Evolutionary conservation across 2,888 invertebrate genomes (phyloP), one percentile per base, ranked within the genome.

Genomic region (Pachymerium ferrugineum): DNA sequence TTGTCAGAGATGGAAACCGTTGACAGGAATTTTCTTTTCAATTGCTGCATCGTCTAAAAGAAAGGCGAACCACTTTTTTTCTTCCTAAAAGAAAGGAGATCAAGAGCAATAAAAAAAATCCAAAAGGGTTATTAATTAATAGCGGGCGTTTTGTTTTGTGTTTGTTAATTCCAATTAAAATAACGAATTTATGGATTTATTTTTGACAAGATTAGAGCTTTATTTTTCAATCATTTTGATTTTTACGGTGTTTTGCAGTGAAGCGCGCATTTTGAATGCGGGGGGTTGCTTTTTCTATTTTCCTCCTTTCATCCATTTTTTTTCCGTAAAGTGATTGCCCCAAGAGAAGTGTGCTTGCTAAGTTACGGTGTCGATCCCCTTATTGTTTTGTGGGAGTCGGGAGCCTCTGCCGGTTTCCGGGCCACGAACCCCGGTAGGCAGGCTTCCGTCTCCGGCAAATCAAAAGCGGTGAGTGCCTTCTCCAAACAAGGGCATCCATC

Each of bases 301-400:
- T n/a, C n/a, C n/a, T n/a, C n/a, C n/a, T n/a, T n/a, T n/a, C n/a
- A n/a, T n/a, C n/a, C n/a, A n/a, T n/a, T n/a, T n/a, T 54, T 54
- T 62, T 28, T 28, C 28, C 25, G 28, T 25, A 62, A 62, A 62
- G 28, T 62, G 22, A 62, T 62, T 22, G 62, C 25, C 12, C 25
- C 12, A 25, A 25, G 62, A 62, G 62, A 28, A 62, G 62, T 62
- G 62, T 62, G 22, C 28, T 28, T 28, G 22, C 25, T 62, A 28
- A 62, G 28, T 62, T 62, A 62, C 62, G 62, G 62, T 62, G 62
- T 62, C 28, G 62, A 62, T 62, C 62, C 28, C 62, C 62, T 62
- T 62, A 62, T 62, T 62, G 62, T 62, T 62, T 62, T 62, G 62
- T 62, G 62, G 62, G 62, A 62, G 62, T 62, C 62, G 62, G 62